Evolutionary conservation across 2,113 vertebrate species (phyloP), one percentile per base, ranked within the genome.

Genomic region (Cinclus cinclus): DNA sequence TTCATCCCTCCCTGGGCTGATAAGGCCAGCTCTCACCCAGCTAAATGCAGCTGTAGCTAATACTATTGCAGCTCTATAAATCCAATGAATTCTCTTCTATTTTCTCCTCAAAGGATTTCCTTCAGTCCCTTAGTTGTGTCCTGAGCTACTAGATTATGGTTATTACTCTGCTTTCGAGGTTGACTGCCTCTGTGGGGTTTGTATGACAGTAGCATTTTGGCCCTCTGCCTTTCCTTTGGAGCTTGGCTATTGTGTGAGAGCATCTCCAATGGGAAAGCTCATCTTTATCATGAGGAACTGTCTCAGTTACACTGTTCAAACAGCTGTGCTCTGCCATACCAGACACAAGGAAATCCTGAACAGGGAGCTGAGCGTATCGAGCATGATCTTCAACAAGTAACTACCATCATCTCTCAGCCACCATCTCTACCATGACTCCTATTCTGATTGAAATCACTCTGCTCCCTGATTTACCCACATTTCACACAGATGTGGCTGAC

Each of bases 401-500:
- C 77, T 74, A 14, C 44, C 83, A 78, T 35, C 65, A 58, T 60
- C 76, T 75, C 68, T 71, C 80, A 89, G 80, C 68, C 78, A 63
- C 52, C 87, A 69, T 46, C 91, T 74, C 74, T 63, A 10, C 21
- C 24, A 85, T 90, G 82, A 91, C 59, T 90, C 68, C 47, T 59
- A 2, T 70, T 91, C 87, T 80, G 95, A 92, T 73, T 21, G 47
- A 73, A 89, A 95, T 90, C 69, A 13, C 53, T 84, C 47, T 20
- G 11, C 73, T 71, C 75, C 82, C 55, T 21, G 27, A 75, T 56
- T 95, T 94, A 88, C 85, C 94, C 88, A 0, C 64, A 2, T 56
- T 77, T 93, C 92, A 52, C 76, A 81, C 39, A 96, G 90, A 86
- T 49, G 87, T 46, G 84, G 85, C 82, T 86, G 27, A 42, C 35